These are phyloP conservation scores for Paramuricea clavata DNA, from an alignment of 92 coral and sea anemone species.

Conservation along the genomic window DNA sequence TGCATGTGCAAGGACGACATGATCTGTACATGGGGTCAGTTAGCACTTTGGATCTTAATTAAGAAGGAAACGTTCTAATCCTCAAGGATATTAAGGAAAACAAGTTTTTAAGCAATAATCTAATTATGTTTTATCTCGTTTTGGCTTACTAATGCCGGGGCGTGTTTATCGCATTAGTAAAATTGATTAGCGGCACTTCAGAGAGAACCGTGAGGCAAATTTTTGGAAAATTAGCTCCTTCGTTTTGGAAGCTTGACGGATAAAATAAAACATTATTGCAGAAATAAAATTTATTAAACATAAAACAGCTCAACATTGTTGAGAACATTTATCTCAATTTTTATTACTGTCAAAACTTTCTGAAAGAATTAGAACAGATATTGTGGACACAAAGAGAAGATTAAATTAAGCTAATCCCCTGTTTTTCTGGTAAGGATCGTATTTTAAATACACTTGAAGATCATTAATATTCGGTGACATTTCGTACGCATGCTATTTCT, in stretches of 20 bases:
- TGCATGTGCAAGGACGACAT: not conserved
- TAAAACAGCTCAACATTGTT: not conserved
- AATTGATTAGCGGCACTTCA: constrained; percentile 59
- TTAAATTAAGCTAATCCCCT: constrained; percentile 44
- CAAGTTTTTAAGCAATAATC: constrained; percentile 45
- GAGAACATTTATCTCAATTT: not conserved
- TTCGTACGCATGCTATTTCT: too few relatives aligned
- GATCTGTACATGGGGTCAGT: constrained; percentile 26
- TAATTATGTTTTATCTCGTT: constrained; percentile 48
- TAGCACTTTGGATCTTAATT: constrained; percentile 4
- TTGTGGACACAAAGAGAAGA: constrained; percentile 27
- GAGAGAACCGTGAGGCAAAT: constrained; percentile 24
- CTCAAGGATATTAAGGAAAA: constrained; percentile 53
- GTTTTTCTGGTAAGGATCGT: constrained; percentile 31
- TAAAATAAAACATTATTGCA: not conserved
- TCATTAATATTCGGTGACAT: not conserved
- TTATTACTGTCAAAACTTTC: not conserved
- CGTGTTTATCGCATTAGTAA: constrained; percentile 57
- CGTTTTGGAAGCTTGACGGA: not conserved
- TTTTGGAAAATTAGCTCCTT: not conserved
- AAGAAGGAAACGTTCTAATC: constrained; percentile 49
- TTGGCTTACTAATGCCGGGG: constrained; percentile 43
- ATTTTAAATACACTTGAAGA: not conserved
- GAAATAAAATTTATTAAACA: not conserved
- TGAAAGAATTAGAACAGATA: not conserved